Evolutionary conservation across 1,140 invertebrate genomes (phyloP).

Genomic region (Ptiloglossa arizonensis): DNA sequence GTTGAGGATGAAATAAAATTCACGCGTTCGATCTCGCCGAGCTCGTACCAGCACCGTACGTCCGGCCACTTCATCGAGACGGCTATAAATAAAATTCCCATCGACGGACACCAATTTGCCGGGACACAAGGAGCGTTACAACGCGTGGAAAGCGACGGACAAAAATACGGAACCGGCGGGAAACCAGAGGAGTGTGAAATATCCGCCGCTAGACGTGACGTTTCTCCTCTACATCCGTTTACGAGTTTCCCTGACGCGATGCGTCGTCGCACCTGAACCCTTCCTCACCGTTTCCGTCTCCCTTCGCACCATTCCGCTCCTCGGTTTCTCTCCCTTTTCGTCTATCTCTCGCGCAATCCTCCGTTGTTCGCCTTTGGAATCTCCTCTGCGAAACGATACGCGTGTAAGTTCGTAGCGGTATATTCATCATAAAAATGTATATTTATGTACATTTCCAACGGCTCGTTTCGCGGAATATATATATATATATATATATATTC

Average conservation of each 20-base stretch:
- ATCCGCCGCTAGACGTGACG: conserved; percentile 37
- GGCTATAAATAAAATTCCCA: conserved; percentile 25
- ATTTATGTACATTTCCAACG: conserved; percentile 62
- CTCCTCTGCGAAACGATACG: conserved; percentile 27
- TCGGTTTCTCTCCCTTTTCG: too few species aligned
- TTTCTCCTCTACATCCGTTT: conserved; percentile 42
- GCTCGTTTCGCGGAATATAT: conserved; percentile 37
- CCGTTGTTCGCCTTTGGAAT: conserved; percentile 40
- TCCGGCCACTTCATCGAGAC: not conserved
- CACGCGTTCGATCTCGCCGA: not conserved
- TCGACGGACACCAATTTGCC: conserved; percentile 16
- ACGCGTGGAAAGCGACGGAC: not conserved
- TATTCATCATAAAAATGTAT: conserved; percentile 72
- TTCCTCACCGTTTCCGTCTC: too few species aligned
- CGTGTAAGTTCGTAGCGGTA: conserved; percentile 38
- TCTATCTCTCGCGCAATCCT: not conserved
- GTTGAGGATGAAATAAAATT: too few species aligned
- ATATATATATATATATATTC: conserved; percentile 65
- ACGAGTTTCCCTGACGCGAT: conserved; percentile 39
- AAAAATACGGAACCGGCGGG: not conserved
- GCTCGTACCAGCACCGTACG: not conserved
- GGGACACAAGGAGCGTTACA: not conserved
- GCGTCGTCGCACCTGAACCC: conserved; percentile 19
- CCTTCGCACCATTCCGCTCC: too few species aligned
- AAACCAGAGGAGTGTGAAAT: conserved; percentile 35